Conservation (phyloP, 2,888 invertebrate species). For the Neria commutata region DNA sequence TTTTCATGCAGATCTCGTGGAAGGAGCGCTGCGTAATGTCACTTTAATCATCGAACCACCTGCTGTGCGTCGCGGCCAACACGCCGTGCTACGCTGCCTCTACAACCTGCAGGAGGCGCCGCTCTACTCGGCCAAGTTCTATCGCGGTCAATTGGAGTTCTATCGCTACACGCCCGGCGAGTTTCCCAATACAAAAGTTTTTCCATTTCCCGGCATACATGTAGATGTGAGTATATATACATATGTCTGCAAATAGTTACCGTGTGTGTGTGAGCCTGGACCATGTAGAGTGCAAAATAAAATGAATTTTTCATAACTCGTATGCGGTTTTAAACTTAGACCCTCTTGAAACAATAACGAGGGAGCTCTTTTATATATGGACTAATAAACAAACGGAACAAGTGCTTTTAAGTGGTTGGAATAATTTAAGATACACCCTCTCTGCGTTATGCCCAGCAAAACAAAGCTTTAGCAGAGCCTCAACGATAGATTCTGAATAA, state of each 20-base stretch:
- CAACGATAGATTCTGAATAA: no score
- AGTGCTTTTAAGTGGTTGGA: no score
- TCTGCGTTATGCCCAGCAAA: no score
- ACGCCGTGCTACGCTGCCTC: constrained; percentile 74
- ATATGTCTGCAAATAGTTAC: not conserved
- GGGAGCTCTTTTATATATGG: no score
- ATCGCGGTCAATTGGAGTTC: constrained; percentile 82
- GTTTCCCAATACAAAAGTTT: constrained; percentile 74
- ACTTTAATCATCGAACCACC: constrained; percentile 73
- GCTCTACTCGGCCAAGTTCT: constrained; percentile 87
- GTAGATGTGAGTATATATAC: constrained; percentile 81
- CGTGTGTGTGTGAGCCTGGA: no score
- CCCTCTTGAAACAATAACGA: no score
- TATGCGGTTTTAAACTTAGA: no score
- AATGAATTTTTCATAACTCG: no score
- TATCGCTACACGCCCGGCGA: constrained; percentile 82
- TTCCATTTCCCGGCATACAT: constrained; percentile 75
- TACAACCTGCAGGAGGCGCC: constrained; percentile 78
- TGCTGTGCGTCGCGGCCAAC: constrained; percentile 71
- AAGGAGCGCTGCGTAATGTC: constrained; percentile 73
- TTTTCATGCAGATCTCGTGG: constrained; percentile 62
- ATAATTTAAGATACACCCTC: no score
- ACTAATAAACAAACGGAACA: no score
- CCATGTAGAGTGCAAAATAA: no score
- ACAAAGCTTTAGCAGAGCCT: no score